Conservation (phyloP, 2,797 vertebrate genomes). For the Paedocypris micromegethes region DNA sequence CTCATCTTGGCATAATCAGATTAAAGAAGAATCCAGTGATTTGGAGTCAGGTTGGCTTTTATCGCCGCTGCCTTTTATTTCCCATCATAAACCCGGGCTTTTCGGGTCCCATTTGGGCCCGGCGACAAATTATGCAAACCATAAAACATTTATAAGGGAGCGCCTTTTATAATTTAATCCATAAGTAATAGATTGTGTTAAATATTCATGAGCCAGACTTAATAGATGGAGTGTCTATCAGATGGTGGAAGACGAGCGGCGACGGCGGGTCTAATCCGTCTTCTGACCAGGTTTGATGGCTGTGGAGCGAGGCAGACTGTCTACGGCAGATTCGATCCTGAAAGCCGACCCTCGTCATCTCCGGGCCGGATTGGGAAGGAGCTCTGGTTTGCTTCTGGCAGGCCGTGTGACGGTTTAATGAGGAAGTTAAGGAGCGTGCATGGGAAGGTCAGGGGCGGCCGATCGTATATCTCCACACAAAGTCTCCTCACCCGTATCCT, state of each 20-base stretch:
- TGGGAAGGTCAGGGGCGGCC: slow-evolving; percentile 34
- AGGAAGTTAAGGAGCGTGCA: slow-evolving; percentile 39
- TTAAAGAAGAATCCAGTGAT: no score
- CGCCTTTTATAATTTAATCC: slow-evolving; percentile 83
- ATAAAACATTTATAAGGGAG: slow-evolving; percentile 74
- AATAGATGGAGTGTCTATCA: slow-evolving; percentile 79
- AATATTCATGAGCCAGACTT: slow-evolving; percentile 77
- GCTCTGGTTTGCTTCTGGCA: slow-evolving; percentile 40
- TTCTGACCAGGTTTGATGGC: slow-evolving; percentile 71
- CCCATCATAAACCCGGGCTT: slow-evolving; percentile 66
- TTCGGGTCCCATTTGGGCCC: slow-evolving; percentile 64
- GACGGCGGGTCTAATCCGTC: slow-evolving; percentile 67
- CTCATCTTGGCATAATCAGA: no score
- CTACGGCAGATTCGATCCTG: slow-evolving; percentile 22
- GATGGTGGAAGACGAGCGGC: slow-evolving; percentile 54
- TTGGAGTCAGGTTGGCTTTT: slow-evolving; percentile 25
- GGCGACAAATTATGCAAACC: slow-evolving; percentile 77
- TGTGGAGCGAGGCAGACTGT: slow-evolving; percentile 56
- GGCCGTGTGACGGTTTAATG: slow-evolving; percentile 38
- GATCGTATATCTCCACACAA: slow-evolving; percentile 37
- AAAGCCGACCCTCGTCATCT: slow-evolving; percentile 4
- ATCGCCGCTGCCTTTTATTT: slow-evolving; percentile 28
- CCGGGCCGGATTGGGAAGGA: slow-evolving; percentile 23
- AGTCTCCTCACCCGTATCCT: slow-evolving; percentile 39
- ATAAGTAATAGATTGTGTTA: slow-evolving; percentile 82